Evolutionary conservation across 2,797 vertebrate species (phyloP), one percentile per base, ranked within the genome.

Genomic region (Pangasius sanitwongsei): DNA sequence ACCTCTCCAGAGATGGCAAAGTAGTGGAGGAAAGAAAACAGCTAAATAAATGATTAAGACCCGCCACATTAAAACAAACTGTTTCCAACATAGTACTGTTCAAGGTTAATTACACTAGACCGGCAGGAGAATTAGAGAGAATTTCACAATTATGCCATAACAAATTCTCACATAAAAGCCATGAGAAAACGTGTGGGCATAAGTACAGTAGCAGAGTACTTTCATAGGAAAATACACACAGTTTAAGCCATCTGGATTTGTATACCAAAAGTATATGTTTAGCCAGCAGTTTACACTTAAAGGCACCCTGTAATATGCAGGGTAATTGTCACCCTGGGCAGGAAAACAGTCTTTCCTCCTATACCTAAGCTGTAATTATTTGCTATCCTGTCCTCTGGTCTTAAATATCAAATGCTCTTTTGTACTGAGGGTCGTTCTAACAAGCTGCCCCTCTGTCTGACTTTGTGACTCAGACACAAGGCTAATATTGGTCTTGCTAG

Each of bases 341-440:
- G 57, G 90, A 94, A 92, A 92, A 85, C 91, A 90, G 91, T 92
- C 93, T 90, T 69, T 67, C 93, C 91, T 92, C 89, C 83, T 90
- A 67, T 89, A 94, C 91, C 90, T 37, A 89, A 93, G 94, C 96
- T 94, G 94, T 95, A 95, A 96, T 96, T 96, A 96, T 94, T 93
- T 92, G 88, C 94, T 92, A 87, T 92, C 91, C 93, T 92, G 92
- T 48, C 93, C 91, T 92, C 88, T 75, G 90, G 91, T 90, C 90
- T 90, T 90, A 91, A 88, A 90, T 89, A 91, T 92, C 89, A 89
- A 91, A 92, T 70, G 16, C 55, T 65, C 48, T 82, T 90, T 91
- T 91, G 87, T 88, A 81, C 69, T 65, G 72, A 50, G 41, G 57
- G 59, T 48, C 75, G n/a, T 85, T 83, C 81, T 63, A 85, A 87